phyloP scores from a whole-genome alignment of 2,113 vertebrate species.

The Mellivora capensis region DNA sequence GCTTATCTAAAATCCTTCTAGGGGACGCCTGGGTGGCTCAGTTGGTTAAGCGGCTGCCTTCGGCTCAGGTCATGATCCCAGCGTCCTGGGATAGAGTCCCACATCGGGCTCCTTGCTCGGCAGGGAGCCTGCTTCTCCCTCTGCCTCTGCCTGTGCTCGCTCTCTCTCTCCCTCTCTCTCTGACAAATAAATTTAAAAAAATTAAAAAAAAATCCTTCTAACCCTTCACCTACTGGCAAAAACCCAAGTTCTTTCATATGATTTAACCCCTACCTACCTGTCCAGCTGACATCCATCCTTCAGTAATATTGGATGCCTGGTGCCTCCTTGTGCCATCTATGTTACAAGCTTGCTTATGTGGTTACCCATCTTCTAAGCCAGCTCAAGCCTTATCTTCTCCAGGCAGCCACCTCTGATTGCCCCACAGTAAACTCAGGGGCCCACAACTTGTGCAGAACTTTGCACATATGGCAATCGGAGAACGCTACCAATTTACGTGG shows the following conservation, averaged over 20 bases:
- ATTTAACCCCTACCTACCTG: background rate
- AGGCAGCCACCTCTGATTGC: background rate
- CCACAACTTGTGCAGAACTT: background rate
- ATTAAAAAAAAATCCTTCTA: conserved; percentile 37
- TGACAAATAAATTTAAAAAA: too few relatives aligned
- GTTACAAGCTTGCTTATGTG: background rate
- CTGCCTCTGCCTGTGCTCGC: too few relatives aligned
- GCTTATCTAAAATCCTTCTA: conserved; percentile 11
- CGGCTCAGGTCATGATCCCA: too few relatives aligned
- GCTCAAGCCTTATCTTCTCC: background rate
- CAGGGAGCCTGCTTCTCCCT: too few relatives aligned
- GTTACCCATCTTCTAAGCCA: background rate
- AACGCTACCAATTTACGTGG: background rate
- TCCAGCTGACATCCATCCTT: background rate
- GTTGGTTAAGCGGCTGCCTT: too few relatives aligned
- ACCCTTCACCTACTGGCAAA: background rate
- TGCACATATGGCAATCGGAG: background rate
- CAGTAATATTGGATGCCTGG: background rate
- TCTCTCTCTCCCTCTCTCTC: too few relatives aligned
- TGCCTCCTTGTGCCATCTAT: background rate
- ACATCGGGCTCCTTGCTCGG: too few relatives aligned
- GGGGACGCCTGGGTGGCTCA: too few relatives aligned
- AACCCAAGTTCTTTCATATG: background rate
- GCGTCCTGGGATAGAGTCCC: too few relatives aligned
- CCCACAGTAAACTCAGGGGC: background rate